Evolutionary conservation across 2,888 invertebrate species (phyloP), one percentile per base, ranked within the genome.

Genomic region (Rotaria socialis): DNA sequence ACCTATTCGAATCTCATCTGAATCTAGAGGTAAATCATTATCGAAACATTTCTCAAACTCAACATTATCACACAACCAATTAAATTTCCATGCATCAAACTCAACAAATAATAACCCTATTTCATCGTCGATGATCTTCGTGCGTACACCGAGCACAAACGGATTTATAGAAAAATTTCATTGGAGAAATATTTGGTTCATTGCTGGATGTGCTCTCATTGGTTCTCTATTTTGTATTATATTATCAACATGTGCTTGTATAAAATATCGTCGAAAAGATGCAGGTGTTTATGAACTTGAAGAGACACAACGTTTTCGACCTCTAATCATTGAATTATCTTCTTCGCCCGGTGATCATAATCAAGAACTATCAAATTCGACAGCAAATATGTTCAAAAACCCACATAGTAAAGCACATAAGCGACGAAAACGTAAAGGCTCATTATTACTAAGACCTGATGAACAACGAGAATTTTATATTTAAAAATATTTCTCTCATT

Each of bases 181-280:
- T 67, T 19, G 16, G 16, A 8, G 16, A 67, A 35, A 41, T 67
- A 14, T 67, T 41, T 19, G 16, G 35, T 6, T 27, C 6, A 19
- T 67, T 35, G 1, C 19, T 67, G 6, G 35, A 16, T 7, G 19
- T 67, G 5, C 35, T 19, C 35, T 67, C 19, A 35, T 5, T 67
- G 35, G 35, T 67, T 35, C 5, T 67, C 6, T 67, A 3, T 11
- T 80, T 2, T 80, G 80, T 80, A 2, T 80, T 5, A 22, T 80
- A 47, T n/a, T 80, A 47, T 47, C 7, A 47, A n/a, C 35, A 2
- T 47, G 43, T 47, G 80, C 47, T n/a, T 47, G 0, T 80, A 80
- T 80, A 4, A 80, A 80, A 80, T 80, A 80, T 80, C 43, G 80
- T 47, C 43, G 80, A 47, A 80, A 80, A 80, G 80, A 80, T 80